A percentile compares a stretch with the other conserved stretches of the same genome.
phyloP scores from a whole-genome alignment of 2,113 vertebrate species.

The Amblyopsis rosae region DNA sequence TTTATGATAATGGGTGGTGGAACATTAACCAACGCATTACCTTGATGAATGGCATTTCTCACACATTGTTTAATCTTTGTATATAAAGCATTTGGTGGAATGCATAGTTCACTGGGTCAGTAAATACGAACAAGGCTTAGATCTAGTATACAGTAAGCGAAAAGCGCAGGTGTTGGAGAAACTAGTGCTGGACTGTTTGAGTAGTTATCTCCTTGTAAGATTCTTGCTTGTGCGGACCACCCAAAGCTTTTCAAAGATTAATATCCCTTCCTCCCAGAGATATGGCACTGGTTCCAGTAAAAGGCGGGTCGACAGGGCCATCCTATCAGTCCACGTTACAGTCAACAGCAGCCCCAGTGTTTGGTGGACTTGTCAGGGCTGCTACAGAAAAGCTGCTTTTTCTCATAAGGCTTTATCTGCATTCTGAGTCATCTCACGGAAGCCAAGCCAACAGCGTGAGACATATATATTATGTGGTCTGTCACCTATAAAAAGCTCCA shows the following conservation, averaged over 20 bases:
- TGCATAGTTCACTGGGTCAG: slow-evolving; percentile 14
- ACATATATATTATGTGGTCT: slow-evolving; percentile 13
- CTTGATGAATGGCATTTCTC: too few relatives aligned
- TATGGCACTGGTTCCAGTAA: slow-evolving; percentile 42
- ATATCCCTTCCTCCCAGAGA: slow-evolving; percentile 69
- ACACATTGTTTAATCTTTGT: slow-evolving; percentile 10
- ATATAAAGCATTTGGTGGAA: slow-evolving; percentile 7
- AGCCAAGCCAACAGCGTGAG: slow-evolving; percentile 21
- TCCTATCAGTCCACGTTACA: slow-evolving; percentile 54
- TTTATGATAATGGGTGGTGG: background rate
- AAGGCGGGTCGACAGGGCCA: slow-evolving; percentile 32
- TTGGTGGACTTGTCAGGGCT: slow-evolving; percentile 55
- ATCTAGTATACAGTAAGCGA: background rate
- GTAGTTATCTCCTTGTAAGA: slow-evolving; percentile 3
- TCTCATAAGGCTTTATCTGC: slow-evolving; percentile 12
- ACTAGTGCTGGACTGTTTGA: background rate
- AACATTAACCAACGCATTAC: too few relatives aligned
- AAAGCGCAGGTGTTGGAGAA: background rate
- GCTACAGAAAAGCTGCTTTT: slow-evolving; percentile 17
- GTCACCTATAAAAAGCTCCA: slow-evolving; percentile 31
- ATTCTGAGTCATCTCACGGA: background rate
- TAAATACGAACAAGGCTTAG: background rate
- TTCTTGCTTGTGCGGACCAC: slow-evolving; percentile 63
- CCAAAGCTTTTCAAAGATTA: slow-evolving; percentile 65
- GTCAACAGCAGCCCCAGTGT: slow-evolving; percentile 43